Conservation (phyloP, 2,888 invertebrate species). For the Dyspetes luteomarginatus region DNA sequence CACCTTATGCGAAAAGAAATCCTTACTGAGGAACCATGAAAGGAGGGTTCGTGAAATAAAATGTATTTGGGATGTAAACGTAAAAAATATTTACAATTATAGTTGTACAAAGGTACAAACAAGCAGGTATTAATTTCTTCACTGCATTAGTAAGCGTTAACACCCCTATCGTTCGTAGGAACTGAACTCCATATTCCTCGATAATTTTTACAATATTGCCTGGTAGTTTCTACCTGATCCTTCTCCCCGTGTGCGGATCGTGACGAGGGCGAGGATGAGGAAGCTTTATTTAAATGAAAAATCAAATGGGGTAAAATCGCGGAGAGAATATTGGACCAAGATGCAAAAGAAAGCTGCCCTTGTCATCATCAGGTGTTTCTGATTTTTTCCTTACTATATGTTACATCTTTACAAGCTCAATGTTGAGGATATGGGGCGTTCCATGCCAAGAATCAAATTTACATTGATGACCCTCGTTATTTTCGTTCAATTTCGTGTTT, state of each 20-base stretch:
- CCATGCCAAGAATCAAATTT: no score
- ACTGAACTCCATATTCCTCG: no score
- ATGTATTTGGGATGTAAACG: background rate
- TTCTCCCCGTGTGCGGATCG: no score
- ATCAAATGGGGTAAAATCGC: slow-evolving; percentile 30
- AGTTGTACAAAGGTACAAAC: no score
- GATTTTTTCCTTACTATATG: background rate
- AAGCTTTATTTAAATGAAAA: slow-evolving; percentile 37
- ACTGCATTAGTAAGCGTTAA: background rate
- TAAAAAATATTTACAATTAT: background rate
- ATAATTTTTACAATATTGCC: no score
- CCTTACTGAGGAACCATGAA: background rate
- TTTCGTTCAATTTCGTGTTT: no score
- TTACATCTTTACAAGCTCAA: no score
- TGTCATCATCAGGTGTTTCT: background rate
- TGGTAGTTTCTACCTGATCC: no score
- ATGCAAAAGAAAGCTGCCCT: background rate
- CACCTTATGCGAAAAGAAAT: slow-evolving; percentile 5
- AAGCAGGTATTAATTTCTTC: background rate
- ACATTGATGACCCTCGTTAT: no score
- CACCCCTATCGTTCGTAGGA: no score
- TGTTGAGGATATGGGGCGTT: no score
- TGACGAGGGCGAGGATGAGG: background rate
- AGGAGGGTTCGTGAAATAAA: background rate
- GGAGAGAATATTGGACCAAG: background rate